These are phyloP conservation scores for Nannoperca australis DNA, from an alignment of 2,797 vertebrate genomes.

Conservation along the genomic window DNA sequence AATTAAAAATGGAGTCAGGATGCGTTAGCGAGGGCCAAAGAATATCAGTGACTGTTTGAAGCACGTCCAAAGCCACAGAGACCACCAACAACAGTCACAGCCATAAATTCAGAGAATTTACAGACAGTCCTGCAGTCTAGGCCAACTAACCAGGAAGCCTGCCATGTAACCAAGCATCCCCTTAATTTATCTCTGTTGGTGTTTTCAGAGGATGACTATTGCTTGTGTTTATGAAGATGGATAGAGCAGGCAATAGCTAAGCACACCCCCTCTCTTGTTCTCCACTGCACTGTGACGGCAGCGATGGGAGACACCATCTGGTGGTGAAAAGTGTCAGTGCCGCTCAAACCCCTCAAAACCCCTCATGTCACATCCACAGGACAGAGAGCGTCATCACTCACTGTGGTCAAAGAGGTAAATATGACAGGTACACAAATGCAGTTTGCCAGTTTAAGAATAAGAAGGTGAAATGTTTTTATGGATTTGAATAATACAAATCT, in stretches of 20 bases:
- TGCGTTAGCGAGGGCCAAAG: slow-evolving; percentile 41
- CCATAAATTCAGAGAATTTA: slow-evolving; percentile 45
- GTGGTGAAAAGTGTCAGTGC: slow-evolving; percentile 72
- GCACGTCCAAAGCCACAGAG: slow-evolving; percentile 52
- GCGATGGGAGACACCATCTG: slow-evolving; percentile 80
- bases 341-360: slow-evolving; percentile 19
- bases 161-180: slow-evolving; percentile 62
- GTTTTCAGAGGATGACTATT: slow-evolving; percentile 76
- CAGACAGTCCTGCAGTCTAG: slow-evolving; percentile 57
- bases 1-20: slow-evolving; percentile 41
- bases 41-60: slow-evolving; percentile 53
- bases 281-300: slow-evolving; percentile 37
- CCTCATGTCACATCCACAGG: slow-evolving; percentile 50
- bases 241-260: slow-evolving; percentile 67
- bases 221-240: slow-evolving; percentile 80
- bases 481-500: slow-evolving; percentile 52
- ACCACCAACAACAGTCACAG: slow-evolving; percentile 58
- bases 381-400: slow-evolving; percentile 39
- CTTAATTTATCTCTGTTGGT: slow-evolving; percentile 72
- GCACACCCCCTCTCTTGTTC: slow-evolving; percentile 19
- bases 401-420: slow-evolving; percentile 17
- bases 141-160: slow-evolving; percentile 67
- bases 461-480: slow-evolving; percentile 17
- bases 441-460: background rate
- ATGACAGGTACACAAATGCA: slow-evolving; percentile 22